Evolutionary conservation across 23 tunicate species (phyloP), one percentile per base, ranked within the genome.

Genomic region (Trididemnum nubilum): DNA sequence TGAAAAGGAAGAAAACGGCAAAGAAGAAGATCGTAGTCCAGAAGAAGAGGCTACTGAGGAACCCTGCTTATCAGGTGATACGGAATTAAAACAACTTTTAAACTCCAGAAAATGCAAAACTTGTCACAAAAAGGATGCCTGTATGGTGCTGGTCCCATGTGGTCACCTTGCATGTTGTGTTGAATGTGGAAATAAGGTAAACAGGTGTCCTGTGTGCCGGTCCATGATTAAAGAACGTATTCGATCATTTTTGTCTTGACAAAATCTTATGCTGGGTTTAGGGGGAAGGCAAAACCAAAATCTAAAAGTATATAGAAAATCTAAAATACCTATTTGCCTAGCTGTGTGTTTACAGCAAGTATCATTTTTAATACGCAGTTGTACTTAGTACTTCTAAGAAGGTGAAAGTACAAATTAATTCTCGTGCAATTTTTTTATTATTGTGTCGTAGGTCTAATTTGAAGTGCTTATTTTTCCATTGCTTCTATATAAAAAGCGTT

Each of bases 71-170:
- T 12, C 74, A 33, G 38, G 2, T 31, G n/a, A 31, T 31, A 33
- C 60, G 3, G 81, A 81, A 37, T 60, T 87, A 32, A 27, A 58
- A 65, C 63, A 76, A 23, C 70, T 87, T 23, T 82, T 81, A 44
- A 76, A 80, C 12, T 33, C 79, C 25, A 39, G 82, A 44, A 59
- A 4, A 27, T 89, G 94, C 77, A 89, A 79, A 77, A 54, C 50
- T 29, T 89, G 94, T 35, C 79, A 79, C 75, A 51, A 33, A 29
- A 51, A 69, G 2, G 70, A 70, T 7, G 79, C 85, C 18, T 51
- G 69, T 24, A 77, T 89, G 33, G 94, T 89, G 15, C 34, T 89
- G 29, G 28, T 89, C 5, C 94, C 94, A 51, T 89, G 94, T 50
- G 94, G 94, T 0, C 94, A 89, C 61, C 36, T 89, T 27, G 79